Evolutionary conservation across 1,140 invertebrate species (phyloP).

Genomic region (Phocides pigmalion): DNA sequence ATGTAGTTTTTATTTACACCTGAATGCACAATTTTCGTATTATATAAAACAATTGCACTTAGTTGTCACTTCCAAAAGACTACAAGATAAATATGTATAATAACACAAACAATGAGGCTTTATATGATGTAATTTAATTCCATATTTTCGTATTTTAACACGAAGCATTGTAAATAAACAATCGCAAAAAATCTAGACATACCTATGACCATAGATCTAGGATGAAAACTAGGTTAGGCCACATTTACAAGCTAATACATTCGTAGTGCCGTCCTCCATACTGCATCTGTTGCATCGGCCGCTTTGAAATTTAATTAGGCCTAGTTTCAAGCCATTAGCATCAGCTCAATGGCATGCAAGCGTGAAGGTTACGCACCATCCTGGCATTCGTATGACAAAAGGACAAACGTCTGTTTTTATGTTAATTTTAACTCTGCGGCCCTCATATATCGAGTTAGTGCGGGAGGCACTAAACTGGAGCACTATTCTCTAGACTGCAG

Average conservation of each 20-base stretch:
- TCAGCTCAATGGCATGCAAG: conserved; percentile 29
- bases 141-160: too few relatives aligned
- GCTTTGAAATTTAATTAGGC: conserved; percentile 40
- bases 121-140: too few relatives aligned
- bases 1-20: too few relatives aligned
- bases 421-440: background rate
- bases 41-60: too few relatives aligned
- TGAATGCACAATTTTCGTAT: too few relatives aligned
- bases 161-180: too few relatives aligned
- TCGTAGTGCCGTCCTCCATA: conserved; percentile 2
- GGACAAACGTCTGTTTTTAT: background rate
- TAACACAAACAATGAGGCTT: too few relatives aligned
- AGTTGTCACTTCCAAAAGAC: too few relatives aligned
- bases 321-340: conserved; percentile 36
- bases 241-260: conserved; percentile 16
- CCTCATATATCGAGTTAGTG: background rate
- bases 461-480: too few relatives aligned
- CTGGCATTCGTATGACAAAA: conserved; percentile 17
- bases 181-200: background rate
- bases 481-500: too few relatives aligned
- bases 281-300: conserved; percentile 11
- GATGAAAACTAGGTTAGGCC: conserved; percentile 5
- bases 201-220: conserved; percentile 7
- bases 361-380: conserved; percentile 21
- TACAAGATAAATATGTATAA: too few relatives aligned